Evolutionary conservation across 2,113 vertebrate species (phyloP), one percentile per base, ranked within the genome.

Genomic region (Nycticorax nycticorax): DNA sequence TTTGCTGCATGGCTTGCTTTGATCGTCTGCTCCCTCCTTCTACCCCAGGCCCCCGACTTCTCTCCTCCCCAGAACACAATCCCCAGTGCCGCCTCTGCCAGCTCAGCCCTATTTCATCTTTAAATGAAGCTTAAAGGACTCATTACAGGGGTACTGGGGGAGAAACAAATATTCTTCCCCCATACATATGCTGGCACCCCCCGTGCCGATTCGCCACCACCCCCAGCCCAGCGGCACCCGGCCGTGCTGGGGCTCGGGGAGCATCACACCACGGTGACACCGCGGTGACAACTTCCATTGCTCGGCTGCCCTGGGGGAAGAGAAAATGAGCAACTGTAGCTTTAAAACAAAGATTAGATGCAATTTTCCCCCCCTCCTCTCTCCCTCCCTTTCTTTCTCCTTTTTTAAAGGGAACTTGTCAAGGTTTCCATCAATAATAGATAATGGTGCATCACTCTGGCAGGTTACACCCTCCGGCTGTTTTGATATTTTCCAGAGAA

Each of bases 341-440:
- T 98, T 97, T 97, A 97, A 97, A 96, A 94, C 96, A 67, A 82
- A 89, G 97, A 97, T 97, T 85, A 97, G 97, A 96, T 93, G 92
- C 94, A 93, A 63, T 95, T 89, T 8, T 0, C 9, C 2, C 3
- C 7, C 30, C 67, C 8, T 14, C 2, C 23, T 6, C 71, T 10
- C 63, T 17, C 68, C 52, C 59, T 48, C 77, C 32, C 59, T 84
- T 75, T 79, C 85, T 71, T 67, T 92, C 88, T 76, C 12, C 63
- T 39, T 97, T 95, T 97, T 97, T 96, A 96, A 96, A 97, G 97
- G 96, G 96, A 97, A 93, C 97, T 97, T 96, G 97, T 98, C 98
- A 98, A 98, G 97, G 97, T 94, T 95, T 66, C 77, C 97, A 98
- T 98, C 98, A 98, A 98, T 99, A 98, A 99, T 98, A 96, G 96